Evolutionary conservation across 1,140 invertebrate genomes (phyloP), one percentile per base, ranked within the genome.

Genomic region (Hypsibius dujardini): DNA sequence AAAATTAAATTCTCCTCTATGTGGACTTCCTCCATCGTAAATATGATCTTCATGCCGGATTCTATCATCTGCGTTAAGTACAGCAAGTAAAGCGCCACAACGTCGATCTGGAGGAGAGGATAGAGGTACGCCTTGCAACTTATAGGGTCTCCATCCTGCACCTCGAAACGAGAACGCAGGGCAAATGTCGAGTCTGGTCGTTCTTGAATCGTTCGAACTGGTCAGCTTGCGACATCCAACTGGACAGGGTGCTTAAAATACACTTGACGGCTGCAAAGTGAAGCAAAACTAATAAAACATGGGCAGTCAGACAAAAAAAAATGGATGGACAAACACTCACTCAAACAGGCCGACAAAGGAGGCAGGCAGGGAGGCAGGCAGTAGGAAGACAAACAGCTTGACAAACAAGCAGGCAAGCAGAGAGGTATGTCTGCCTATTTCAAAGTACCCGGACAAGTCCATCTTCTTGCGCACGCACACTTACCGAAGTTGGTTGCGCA

Each of bases 1-100:
- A 98, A 99, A 1, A 99, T 94, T 28, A 99, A 82, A 82, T 98
- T 98, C 82, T 99, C 96, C 46, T 98, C 84, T 84, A 98, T 98
- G 60, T 89, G 90, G 1, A 99, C 95, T 84, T 99, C 96, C 83
- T 97, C 92, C 83, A 93, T 90, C 15, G 93, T 96, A 78, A 95
- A 98, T 77, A 99, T 92, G 71, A 98, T 95, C 84, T 85, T 79
- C 40, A 83, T 15, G 85, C 85, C 94, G 45, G 92, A 95, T 45
- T 88, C 87, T 69, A 95, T 98, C 94, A 98, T 97, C 85, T 99
- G 93, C 28, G 97, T 93, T 69, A 99, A 81, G 79, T 91, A 94
- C 73, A 98, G 81, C 56, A 98, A 79, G 81, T 95, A 99, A 1
- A 98, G 81, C 1, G 92, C 96, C 14, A 98, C 87, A 59, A 90